A percentile compares a stretch with the other conserved stretches of the same genome.
phyloP scores from a whole-genome alignment of 2,113 vertebrate genomes.

The Hydropotes inermis region DNA sequence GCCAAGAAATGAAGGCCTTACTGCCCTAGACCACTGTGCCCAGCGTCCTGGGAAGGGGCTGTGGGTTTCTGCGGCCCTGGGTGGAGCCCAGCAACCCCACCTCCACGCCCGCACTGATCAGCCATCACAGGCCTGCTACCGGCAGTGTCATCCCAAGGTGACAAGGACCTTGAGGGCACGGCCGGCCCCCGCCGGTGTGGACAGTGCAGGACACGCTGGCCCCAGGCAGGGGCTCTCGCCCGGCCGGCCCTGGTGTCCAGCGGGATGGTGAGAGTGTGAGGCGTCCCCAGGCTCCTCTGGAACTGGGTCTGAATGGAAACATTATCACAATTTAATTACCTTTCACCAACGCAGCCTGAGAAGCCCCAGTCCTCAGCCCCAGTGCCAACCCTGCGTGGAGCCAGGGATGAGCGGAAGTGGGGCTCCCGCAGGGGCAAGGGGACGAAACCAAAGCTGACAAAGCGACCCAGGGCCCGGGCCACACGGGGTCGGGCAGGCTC shows the following conservation, averaged over 20 bases:
- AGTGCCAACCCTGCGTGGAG: constrained; percentile 68
- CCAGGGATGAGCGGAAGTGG: constrained; percentile 60
- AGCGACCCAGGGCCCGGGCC: constrained; percentile 72
- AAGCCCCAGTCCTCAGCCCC: constrained; percentile 69
- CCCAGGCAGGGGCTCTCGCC: neutral
- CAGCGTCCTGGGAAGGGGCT: neutral
- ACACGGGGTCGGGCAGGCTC: constrained; percentile 39
- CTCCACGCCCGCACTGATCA: neutral
- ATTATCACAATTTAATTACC: constrained; percentile 74
- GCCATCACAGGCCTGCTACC: too few relatives aligned
- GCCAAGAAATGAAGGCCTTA: neutral
- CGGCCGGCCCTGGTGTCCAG: neutral
- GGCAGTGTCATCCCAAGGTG: neutral
- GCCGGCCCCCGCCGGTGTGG: neutral
- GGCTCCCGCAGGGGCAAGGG: constrained; percentile 11
- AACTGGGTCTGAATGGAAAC: constrained; percentile 62
- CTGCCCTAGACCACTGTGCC: neutral
- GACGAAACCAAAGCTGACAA: constrained; percentile 65
- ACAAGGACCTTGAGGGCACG: neutral
- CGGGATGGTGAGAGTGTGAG: neutral
- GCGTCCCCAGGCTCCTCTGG: constrained; percentile 17
- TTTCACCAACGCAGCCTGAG: constrained; percentile 61
- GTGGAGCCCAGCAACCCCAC: neutral
- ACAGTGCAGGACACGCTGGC: neutral
- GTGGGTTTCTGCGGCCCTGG: too few relatives aligned